Base-by-base conservation (phyloP, 2,797 vertebrate genomes). In the Rachycentron canadum region DNA sequence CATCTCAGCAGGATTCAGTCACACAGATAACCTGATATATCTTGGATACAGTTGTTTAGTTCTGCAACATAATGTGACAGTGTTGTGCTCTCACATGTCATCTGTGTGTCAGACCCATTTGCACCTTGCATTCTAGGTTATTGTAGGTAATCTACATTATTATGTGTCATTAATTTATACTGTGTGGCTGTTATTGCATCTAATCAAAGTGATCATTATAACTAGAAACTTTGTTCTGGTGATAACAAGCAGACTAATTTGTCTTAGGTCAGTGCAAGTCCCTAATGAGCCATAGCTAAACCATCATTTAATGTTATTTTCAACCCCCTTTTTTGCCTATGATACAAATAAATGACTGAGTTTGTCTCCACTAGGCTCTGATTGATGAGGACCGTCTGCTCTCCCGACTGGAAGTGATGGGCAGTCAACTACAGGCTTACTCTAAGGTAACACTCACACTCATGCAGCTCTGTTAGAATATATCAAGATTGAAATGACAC, bases 371-470 rank as follows among this genome's bases (percentile, higher is more conserved):
- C n/a, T 86, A 99, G 98, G 98, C 98, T 94, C 96, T 99, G 95
- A 99, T 99, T 86, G 98, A 99, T 92, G 98, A 99, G 94, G 98
- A 99, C 92, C 96, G 98, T 88, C 95, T 99, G 78, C 96, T 99
- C 69, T 99, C 98, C 86, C 95, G 98, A 83, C 93, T 99, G 93
- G 98, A 99, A 90, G 98, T 99, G 91, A 99, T 99, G 98, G 98
- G 98, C 85, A 99, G 97, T 89, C 98, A 99, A 12, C 94, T 99
- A 70, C 98, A 99, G 89, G 96, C 97, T 21, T 98, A 97, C 92
- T 99, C 98, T 60, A 99, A 99, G 96, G 98, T 98, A 93, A 87
- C 82, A 79, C 28, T 2, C 21, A 23, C 57, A 16, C 17, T 26
- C 53, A 21, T 16, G 40, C 41, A 19, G 0, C 19, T 19, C 36